phyloP scores from a whole-genome alignment of 1,140 invertebrate genomes.

The Eufriesea mexicana region DNA sequence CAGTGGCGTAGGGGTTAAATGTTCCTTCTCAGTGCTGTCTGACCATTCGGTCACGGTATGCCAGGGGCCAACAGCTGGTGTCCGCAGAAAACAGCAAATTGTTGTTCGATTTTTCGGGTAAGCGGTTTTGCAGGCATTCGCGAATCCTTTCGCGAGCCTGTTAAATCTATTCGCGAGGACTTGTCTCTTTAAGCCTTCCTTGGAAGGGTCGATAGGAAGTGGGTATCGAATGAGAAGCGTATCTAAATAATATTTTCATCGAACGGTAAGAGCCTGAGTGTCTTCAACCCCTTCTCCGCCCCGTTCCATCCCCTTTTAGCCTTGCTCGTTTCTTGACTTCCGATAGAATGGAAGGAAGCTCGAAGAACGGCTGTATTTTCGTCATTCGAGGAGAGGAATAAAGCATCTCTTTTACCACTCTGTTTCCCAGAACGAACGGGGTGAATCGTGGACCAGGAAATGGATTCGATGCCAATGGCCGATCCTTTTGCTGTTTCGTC shows the following conservation, averaged over 20 bases:
- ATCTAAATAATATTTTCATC: constrained; percentile 39
- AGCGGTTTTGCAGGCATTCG: constrained; percentile 2
- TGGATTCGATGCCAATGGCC: neutral
- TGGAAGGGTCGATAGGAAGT: neutral
- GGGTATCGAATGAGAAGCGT: neutral
- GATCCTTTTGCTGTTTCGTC: constrained; percentile 16
- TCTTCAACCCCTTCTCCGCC: neutral
- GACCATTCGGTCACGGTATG: too few relatives aligned
- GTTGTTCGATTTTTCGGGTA: neutral
- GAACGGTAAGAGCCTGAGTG: neutral
- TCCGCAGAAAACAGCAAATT: neutral
- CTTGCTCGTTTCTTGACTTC: constrained; percentile 27
- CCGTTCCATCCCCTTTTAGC: too few relatives aligned
- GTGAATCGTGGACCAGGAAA: constrained; percentile 10
- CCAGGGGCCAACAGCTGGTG: neutral
- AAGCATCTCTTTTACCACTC: neutral
- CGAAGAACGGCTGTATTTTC: constrained; percentile 18
- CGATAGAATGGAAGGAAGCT: neutral
- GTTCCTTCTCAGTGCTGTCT: too few relatives aligned
- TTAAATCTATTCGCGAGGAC: neutral
- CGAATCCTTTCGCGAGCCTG: neutral
- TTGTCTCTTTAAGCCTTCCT: neutral
- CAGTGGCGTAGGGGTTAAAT: too few relatives aligned
- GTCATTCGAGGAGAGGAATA: neutral
- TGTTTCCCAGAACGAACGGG: neutral